Base-by-base conservation (phyloP, 2,113 vertebrate species). In the Pimephales promelas region DNA sequence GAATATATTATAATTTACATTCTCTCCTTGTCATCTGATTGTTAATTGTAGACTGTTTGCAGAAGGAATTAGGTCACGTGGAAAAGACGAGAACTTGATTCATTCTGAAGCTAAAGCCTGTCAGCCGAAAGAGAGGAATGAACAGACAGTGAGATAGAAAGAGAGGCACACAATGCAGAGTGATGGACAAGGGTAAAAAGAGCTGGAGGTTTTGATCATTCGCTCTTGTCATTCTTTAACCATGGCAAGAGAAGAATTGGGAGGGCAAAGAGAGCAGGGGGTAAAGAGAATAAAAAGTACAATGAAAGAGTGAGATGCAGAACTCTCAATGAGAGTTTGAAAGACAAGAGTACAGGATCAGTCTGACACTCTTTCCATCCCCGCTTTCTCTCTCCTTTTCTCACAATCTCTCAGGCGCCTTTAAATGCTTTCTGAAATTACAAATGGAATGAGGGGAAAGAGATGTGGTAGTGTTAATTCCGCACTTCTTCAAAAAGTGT, bases 141-240 rank as follows among this genome's bases (percentile, higher is more conserved):
- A 94, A 93, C 93, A 77, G 92, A 95, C 92, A 92, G 94, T 94
- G 93, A 94, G 94, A 95, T 92, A 94, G 93, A 94, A 94, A 95
- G 93, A 92, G 92, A 93, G 40, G 72, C 80, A 85, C 36, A 79
- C 76, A 94, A 93, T 93, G 93, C 93, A 94, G 92, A 92, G 92
- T 94, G 95, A 96, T 95, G 95, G 95, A 95, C 95, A 95, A 95
- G 95, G 94, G 95, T 96, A 95, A 95, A 95, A 95, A 49, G 94
- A 92, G 93, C 93, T 94, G 92, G 92, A 91, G 90, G 81, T 92
- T 93, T 94, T 94, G 93, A 95, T 95, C 93, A 93, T 95, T 94
- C 94, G 94, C 93, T 95, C 92, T 92, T 89, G 92, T 92, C 93
- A 71, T 85, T 93, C 78, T 88, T 56, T 79, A 68, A 45, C 20